Base-by-base conservation (phyloP, 1,140 invertebrate species). In the Epicauta chinensis region DNA sequence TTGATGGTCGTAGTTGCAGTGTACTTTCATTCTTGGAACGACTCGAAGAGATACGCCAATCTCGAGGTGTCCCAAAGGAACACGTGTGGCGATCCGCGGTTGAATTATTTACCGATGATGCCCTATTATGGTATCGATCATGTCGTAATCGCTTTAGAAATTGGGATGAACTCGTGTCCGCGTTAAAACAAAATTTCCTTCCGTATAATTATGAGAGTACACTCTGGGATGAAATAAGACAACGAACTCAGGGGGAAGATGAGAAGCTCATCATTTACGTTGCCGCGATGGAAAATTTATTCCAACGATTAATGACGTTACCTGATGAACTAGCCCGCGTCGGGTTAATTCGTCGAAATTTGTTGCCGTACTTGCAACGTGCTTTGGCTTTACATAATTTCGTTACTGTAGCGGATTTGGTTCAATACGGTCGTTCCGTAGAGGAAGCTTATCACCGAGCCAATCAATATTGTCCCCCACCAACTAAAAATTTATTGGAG, bases 211-310 rank as follows among this genome's bases (percentile, higher is more conserved):
- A 59, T 36, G 64, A 64, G 36, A 62, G 60, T 17, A 38, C 59
- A 3, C 30, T 66, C 1, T 7, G 53, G 2, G 15, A 57, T 5
- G 60, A 66, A 56, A 64, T 64, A 30, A 36, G 59, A 10, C 36
- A 51, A 14, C 16, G 64, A 3, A 61, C 64, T 11, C 60, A 66
- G 36, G 62, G 62, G 0, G 55, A 62, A 47, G 13, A 36, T 1
- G 60, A 66, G 35, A 59, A 58, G 42, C 61, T 65, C 1, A 52
- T 40, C 0, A 52, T 65, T 31, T 65, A 63, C 54, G 16, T 66
- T 5, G 51, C 64, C 1, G 54, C 63, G 2, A 61, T 66, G 62
- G 3, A 17, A 12, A 55, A 57, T 9, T 34, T 62, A 23, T 66
- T 66, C 35, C 57, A 60, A 1, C 40, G 60, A 11, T 15, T 66